phyloP scores from a whole-genome alignment of 2,797 vertebrate species.

The Lepilemur septentrionalis region DNA sequence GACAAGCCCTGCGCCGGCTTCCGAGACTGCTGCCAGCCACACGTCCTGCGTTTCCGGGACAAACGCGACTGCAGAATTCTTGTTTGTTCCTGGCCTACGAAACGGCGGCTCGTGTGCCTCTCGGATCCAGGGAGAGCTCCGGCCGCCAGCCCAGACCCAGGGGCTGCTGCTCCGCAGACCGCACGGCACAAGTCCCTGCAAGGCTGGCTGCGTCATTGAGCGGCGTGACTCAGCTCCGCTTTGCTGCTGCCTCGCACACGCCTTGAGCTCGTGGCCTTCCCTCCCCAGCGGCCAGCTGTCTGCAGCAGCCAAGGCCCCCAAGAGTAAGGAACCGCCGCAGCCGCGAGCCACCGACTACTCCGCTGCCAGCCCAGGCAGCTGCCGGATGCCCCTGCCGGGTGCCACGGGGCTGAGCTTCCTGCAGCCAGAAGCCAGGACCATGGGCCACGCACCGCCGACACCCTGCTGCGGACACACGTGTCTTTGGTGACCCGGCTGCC shows the following conservation, averaged over 20 bases:
- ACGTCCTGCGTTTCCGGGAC: background rate
- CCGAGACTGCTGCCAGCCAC: background rate
- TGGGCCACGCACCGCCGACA: background rate
- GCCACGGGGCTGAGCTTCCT: background rate
- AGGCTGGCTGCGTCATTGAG: background rate
- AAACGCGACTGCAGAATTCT: background rate
- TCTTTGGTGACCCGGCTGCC: background rate
- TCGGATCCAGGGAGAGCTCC: background rate
- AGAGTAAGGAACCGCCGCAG: no score
- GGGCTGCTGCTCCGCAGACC: background rate
- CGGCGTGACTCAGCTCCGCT: rapidly evolving
- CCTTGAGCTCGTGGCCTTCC: no score
- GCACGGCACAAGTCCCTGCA: background rate
- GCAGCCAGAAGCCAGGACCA: background rate
- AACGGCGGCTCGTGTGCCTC: background rate
- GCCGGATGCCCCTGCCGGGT: no score
- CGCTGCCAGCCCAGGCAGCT: no score
- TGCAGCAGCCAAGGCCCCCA: no score
- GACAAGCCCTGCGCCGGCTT: background rate
- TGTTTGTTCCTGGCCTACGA: background rate
- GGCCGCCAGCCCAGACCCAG: no score
- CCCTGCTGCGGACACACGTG: background rate
- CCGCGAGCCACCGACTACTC: no score
- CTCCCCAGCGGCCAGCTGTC: no score
- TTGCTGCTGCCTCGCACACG: background rate